Conservation (phyloP, 1,140 invertebrate species). For the Danaus plexippus region DNA sequence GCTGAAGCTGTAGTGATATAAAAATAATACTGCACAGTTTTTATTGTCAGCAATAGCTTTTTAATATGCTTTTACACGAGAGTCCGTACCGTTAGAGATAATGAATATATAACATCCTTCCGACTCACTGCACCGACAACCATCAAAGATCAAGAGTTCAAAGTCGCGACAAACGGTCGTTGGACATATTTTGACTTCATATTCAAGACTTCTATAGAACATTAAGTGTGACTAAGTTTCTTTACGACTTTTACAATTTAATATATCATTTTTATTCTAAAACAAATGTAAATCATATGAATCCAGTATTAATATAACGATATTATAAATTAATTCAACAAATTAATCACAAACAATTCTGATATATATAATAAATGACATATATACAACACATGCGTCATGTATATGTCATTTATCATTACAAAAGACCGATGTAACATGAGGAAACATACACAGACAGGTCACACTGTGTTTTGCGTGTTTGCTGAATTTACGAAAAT, state of each 20-base stretch:
- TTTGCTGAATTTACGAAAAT: conserved; percentile 9
- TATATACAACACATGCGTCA: not conserved
- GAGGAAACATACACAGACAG: conserved; percentile 20
- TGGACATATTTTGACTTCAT: too few relatives aligned
- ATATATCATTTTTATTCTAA: too few relatives aligned
- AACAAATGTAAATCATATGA: too few relatives aligned
- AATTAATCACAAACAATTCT: too few relatives aligned
- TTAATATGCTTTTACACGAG: conserved; percentile 6
- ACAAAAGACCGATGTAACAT: conserved; percentile 13
- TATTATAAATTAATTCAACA: too few relatives aligned
- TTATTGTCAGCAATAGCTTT: conserved; percentile 21
- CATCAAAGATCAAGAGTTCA: too few relatives aligned
- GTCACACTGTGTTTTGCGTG: conserved; percentile 18
- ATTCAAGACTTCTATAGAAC: too few relatives aligned
- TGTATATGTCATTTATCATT: conserved; percentile 8
- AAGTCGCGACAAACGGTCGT: too few relatives aligned
- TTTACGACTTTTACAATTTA: too few relatives aligned
- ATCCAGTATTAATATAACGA: too few relatives aligned
- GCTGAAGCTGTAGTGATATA: not conserved
- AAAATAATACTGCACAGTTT: conserved; percentile 22
- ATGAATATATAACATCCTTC: not conserved
- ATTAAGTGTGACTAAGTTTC: too few relatives aligned
- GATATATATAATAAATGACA: too few relatives aligned
- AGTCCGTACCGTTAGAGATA: not conserved
- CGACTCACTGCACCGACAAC: conserved; percentile 6